These are phyloP conservation scores for Saguinus imperator DNA, from an alignment of 2,113 vertebrate species.

Conservation along the genomic window DNA sequence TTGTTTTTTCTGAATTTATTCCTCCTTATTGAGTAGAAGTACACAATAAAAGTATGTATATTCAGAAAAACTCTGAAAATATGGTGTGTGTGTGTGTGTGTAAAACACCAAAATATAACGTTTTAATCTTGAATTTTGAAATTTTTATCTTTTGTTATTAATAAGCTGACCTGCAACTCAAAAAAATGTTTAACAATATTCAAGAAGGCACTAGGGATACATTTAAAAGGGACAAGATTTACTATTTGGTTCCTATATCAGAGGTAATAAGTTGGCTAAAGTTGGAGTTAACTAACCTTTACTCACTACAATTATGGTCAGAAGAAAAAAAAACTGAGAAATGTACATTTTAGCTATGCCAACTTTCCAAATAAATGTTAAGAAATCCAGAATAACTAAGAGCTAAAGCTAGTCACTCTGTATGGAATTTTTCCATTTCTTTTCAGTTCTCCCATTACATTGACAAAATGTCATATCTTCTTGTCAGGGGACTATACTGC, in stretches of 20 bases:
- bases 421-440: background rate
- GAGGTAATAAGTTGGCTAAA: background rate
- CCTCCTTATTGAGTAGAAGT: background rate
- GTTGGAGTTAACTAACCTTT: background rate
- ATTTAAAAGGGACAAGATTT: background rate
- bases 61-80: background rate
- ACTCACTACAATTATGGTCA: background rate
- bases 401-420: background rate
- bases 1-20: background rate
- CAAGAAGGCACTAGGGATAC: background rate
- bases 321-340: background rate
- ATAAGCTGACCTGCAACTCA: background rate
- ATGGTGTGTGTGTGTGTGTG: too few relatives aligned
- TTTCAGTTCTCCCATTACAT: background rate
- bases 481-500: too few relatives aligned
- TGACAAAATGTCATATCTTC: background rate
- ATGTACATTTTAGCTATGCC: background rate
- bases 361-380: background rate
- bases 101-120: background rate
- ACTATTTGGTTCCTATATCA: background rate
- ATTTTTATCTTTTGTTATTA: background rate
- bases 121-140: background rate
- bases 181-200: background rate
- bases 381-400: background rate
- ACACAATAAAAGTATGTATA: background rate